A percentile compares a stretch with the other conserved stretches of the same genome.
Conservation (phyloP, 2,888 invertebrate genomes). For the Notodonta ziczac region DNA sequence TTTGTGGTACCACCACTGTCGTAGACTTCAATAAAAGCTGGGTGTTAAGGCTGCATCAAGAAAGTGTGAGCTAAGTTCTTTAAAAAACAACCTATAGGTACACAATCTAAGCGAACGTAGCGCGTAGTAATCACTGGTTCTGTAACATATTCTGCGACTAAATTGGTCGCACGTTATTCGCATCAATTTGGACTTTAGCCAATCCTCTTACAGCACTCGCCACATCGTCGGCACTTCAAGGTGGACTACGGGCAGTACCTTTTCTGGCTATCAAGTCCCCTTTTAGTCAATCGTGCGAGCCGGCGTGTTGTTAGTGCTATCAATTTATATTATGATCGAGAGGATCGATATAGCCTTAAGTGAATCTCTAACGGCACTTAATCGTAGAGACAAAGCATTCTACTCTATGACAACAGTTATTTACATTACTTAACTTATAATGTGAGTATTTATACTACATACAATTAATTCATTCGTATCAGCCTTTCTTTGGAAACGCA, state of each 20-base stretch:
- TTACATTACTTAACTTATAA: constrained; percentile 57
- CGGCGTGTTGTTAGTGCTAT: no score
- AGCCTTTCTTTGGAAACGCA: constrained; percentile 56
- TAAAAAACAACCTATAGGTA: no score
- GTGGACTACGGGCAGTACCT: no score
- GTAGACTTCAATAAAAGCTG: no score
- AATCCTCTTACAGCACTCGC: not conserved
- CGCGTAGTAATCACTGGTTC: no score
- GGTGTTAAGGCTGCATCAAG: no score
- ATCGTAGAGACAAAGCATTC: constrained; percentile 53
- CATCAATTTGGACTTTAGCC: not conserved
- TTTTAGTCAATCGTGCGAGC: no score
- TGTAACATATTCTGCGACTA: no score
- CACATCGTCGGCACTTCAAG: not conserved
- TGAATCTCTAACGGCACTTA: constrained; percentile 49
- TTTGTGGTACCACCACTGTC: no score
- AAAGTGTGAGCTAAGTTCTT: no score
- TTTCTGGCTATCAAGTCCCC: no score
- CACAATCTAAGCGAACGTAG: no score
- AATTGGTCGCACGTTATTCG: not conserved
- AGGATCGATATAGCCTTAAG: not conserved
- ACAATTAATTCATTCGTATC: constrained; percentile 47
- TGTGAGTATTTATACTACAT: constrained; percentile 43
- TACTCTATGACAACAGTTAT: constrained; percentile 59
- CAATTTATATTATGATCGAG: not conserved